phyloP scores from a whole-genome alignment of 2,113 vertebrate genomes.

The Xiphorhynchus elegans region DNA sequence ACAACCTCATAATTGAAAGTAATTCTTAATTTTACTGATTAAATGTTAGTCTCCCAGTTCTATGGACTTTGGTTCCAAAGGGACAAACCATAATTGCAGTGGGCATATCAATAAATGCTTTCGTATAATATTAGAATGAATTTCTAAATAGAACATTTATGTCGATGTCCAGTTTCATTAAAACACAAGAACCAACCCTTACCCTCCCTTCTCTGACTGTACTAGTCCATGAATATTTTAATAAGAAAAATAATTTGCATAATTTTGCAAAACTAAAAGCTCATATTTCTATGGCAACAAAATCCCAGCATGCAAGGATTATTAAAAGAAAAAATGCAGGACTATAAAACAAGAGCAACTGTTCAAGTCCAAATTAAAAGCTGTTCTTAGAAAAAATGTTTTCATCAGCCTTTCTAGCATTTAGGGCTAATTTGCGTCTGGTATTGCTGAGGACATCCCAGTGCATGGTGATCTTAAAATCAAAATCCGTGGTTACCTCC shows the following conservation, averaged over 20 bases:
- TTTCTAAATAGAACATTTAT: background rate
- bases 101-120: background rate
- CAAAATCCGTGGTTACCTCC: background rate
- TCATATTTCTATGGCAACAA: constrained; percentile 54
- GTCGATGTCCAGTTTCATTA: background rate
- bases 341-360: background rate
- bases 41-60: background rate
- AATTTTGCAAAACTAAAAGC: constrained; percentile 16
- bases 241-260: constrained; percentile 9
- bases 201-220: background rate
- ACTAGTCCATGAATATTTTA: constrained; percentile 2
- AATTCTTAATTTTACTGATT: constrained; percentile 32
- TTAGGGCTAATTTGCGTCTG: background rate
- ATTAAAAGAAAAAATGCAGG: background rate
- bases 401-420: background rate
- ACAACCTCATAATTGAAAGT: background rate
- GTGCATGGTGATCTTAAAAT: background rate
- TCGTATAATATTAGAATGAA: background rate
- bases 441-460: background rate
- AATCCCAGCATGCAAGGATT: background rate
- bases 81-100: background rate
- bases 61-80: background rate
- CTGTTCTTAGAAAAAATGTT: background rate
- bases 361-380: constrained; percentile 11
- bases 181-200: background rate